Percentiles rank a stretch among this genome's conserved stretches.
These are phyloP conservation scores for Athrips mouffetella DNA, from an alignment of 2,888 invertebrate species.

Conservation along the genomic window DNA sequence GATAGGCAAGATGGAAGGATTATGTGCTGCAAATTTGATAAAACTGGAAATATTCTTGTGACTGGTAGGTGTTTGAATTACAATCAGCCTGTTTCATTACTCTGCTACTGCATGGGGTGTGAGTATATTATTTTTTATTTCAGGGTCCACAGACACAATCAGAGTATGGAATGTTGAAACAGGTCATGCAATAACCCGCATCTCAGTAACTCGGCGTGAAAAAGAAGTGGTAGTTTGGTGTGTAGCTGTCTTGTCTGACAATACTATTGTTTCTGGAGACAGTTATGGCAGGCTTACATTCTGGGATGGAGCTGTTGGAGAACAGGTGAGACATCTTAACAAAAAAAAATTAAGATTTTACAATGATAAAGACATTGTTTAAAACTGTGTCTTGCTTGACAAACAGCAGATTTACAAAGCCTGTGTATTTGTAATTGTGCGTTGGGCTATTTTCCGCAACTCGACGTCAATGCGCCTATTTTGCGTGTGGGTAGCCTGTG, in stretches of 20 bases:
- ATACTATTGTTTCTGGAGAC: constrained; percentile 92
- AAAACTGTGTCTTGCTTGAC: too few relatives aligned
- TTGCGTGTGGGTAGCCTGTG: too few relatives aligned
- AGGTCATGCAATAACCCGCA: constrained; percentile 90
- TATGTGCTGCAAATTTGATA: constrained; percentile 91
- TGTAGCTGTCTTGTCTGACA: constrained; percentile 87
- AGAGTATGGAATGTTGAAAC: constrained; percentile 92
- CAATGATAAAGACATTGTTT: too few relatives aligned
- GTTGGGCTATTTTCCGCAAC: too few relatives aligned
- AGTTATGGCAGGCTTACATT: constrained; percentile 88
- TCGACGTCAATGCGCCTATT: too few relatives aligned
- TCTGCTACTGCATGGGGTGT: not conserved
- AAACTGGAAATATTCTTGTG: constrained; percentile 84
- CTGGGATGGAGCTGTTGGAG: constrained; percentile 91
- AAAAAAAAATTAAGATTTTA: not conserved
- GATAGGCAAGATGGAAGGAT: constrained; percentile 95
- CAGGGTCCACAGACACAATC: constrained; percentile 88
- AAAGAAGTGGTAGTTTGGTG: constrained; percentile 91
- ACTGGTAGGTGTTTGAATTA: constrained; percentile 76
- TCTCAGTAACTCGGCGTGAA: constrained; percentile 83
- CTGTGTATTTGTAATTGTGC: too few relatives aligned
- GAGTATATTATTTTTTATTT: constrained; percentile 26
- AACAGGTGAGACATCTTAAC: constrained; percentile 67
- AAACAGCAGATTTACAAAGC: too few relatives aligned
- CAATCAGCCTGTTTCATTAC: not conserved